These are phyloP conservation scores for Scaptomyza caliginosa DNA, from an alignment of 2,888 invertebrate species.

Conservation along the genomic window DNA sequence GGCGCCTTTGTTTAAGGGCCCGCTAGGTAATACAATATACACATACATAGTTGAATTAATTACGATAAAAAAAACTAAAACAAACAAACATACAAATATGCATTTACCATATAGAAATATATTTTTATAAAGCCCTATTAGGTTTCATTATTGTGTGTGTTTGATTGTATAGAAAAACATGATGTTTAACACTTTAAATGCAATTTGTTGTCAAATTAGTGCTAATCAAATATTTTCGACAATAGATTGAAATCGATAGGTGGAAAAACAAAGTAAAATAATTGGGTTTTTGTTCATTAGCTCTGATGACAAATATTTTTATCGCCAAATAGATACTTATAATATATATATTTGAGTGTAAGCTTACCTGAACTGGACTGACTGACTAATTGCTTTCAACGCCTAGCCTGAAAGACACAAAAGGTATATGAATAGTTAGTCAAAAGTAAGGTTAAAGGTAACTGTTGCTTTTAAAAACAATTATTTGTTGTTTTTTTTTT, in stretches of 20 bases:
- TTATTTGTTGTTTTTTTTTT: slow-evolving; percentile 10
- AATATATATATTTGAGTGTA: too few species aligned
- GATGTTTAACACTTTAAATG: not conserved
- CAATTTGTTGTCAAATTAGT: not conserved
- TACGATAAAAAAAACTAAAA: slow-evolving; percentile 31
- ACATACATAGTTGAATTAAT: slow-evolving; percentile 34
- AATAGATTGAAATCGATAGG: not conserved
- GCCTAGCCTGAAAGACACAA: not conserved
- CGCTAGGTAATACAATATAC: slow-evolving; percentile 10
- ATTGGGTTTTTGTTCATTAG: not conserved
- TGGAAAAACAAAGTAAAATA: not conserved
- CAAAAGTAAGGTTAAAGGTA: not conserved
- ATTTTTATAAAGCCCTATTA: not conserved
- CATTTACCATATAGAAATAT: not conserved
- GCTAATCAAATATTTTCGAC: not conserved
- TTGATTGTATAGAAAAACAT: not conserved
- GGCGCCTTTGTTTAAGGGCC: slow-evolving; percentile 59
- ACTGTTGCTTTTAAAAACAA: not conserved
- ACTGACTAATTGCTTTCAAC: not conserved
- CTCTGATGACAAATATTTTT: too few species aligned
- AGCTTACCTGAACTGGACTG: too few species aligned
- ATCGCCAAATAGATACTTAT: not conserved
- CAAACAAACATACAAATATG: slow-evolving; percentile 16
- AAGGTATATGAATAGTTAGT: too few species aligned
- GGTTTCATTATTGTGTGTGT: not conserved